Base-by-base conservation (phyloP, 2,888 invertebrate genomes). In the Caenorhabditis sp. region DNA sequence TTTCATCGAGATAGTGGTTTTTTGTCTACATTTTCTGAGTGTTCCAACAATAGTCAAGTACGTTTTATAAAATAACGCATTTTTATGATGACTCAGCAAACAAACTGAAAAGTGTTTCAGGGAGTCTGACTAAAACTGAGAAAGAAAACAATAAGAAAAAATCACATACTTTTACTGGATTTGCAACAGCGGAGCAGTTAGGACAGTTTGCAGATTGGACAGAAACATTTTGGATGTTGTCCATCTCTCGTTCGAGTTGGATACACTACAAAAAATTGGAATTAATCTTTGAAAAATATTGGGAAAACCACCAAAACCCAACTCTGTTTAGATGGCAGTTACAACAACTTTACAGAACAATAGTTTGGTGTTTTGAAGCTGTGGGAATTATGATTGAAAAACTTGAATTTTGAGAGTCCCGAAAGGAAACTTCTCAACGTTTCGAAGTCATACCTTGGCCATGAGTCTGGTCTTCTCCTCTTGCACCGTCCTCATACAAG, bases 401-500 rank as follows among this genome's bases (percentile, higher is more conserved):
- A 69, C 12, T 41, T 66, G 8, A 6, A 35, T 8, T 35, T 35
- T 35, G 31, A 8, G 31, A 8, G 4, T 35, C 8, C 31, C 4
- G 8, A 35, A 35, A 35, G 5, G 8, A 35, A 35, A 4, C 4
- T 35, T 6, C 22, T 44, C 44, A 44, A 44, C 12, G 14, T 44
- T 44, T 6, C 7, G 19, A 35, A 35, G 3, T 8, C 8, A 44
- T 19, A 85, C 85, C 58, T 87, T 87, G 28, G 83, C 83, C 80
- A 83, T 75, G 8, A 87, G 61, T 14, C 80, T 79, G 8, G 83
- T 80, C 38, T 87, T 89, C 54, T 89, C 89, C 26, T 86, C 87
- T 51, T 86, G 85, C 12, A 89, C 61, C 14, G 74, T 79, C 49
- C 84, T 72, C 66, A 88, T 79, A 51, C 74, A 82, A 5, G 73